Percentiles rank a stretch among this genome's conserved stretches.
Evolutionary conservation across 2,113 vertebrate genomes (phyloP).

Genomic region (human): GRCh38 chr1:44242501-44243000

Average conservation of each 20-base stretch:
- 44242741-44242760: constrained; percentile 83
- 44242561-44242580: not conserved
- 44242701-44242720: constrained; percentile 44
- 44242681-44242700: constrained; percentile 45
- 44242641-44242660: constrained; percentile 72
- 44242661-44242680: not conserved
- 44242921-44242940: constrained; percentile 73
- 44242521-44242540: not conserved
- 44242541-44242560: not conserved
- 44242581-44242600: not conserved
- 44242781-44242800: constrained; percentile 87
- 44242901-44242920: constrained; percentile 82
- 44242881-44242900: constrained; percentile 83
- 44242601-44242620: not conserved
- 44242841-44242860: constrained; percentile 87
- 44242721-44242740: constrained; percentile 87
- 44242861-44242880: constrained; percentile 83
- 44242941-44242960: constrained; percentile 89
- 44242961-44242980: constrained; percentile 87
- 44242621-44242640: constrained; percentile 73
- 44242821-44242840: constrained; percentile 88
- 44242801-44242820: constrained; percentile 87
- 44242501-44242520: not conserved
- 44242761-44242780: constrained; percentile 82
- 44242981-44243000: constrained; percentile 83